phyloP scores from a whole-genome alignment of 1,140 invertebrate species.

The Anoplolepis gracilipes region DNA sequence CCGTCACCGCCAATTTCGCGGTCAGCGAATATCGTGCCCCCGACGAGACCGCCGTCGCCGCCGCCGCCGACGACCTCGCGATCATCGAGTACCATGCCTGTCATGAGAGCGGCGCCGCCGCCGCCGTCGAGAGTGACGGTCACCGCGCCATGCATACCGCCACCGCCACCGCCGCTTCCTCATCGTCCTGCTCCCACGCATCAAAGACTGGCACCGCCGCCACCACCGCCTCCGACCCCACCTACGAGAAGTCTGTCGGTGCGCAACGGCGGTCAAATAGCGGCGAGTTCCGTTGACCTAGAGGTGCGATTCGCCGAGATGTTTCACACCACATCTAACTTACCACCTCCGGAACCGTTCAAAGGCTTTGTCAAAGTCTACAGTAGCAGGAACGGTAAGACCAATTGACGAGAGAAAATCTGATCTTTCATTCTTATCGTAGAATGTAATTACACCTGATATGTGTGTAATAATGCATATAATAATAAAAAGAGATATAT shows the following conservation, averaged over 20 bases:
- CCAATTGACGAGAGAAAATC: slow-evolving; percentile 5
- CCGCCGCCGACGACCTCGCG: slow-evolving; percentile 83
- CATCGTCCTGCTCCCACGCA: slow-evolving; percentile 78
- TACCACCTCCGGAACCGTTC: slow-evolving; percentile 86
- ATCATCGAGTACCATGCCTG: slow-evolving; percentile 41
- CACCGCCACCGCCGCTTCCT: slow-evolving; percentile 82
- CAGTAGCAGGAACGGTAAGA: slow-evolving; percentile 87
- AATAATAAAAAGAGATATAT: neutral
- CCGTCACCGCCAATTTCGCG: slow-evolving; percentile 82
- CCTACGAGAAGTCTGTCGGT: slow-evolving; percentile 79
- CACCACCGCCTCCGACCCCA: slow-evolving; percentile 76
- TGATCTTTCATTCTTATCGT: neutral
- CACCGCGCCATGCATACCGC: slow-evolving; percentile 81
- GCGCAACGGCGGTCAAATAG: slow-evolving; percentile 69
- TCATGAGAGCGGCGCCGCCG: slow-evolving; percentile 78
- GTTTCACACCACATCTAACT: slow-evolving; percentile 85
- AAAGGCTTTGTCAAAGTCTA: slow-evolving; percentile 85
- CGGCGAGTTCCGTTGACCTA: slow-evolving; percentile 79
- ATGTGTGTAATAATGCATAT: neutral
- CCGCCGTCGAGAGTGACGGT: slow-evolving; percentile 80
- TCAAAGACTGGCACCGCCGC: slow-evolving; percentile 78
- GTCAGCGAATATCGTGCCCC: slow-evolving; percentile 62
- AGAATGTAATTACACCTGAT: neutral
- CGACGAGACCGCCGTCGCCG: slow-evolving; percentile 80
- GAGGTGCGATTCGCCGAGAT: slow-evolving; percentile 85